Evolutionary conservation across 2,113 vertebrate genomes (phyloP), one percentile per base, ranked within the genome.

Genomic region (Petrocephalus zakoni): DNA sequence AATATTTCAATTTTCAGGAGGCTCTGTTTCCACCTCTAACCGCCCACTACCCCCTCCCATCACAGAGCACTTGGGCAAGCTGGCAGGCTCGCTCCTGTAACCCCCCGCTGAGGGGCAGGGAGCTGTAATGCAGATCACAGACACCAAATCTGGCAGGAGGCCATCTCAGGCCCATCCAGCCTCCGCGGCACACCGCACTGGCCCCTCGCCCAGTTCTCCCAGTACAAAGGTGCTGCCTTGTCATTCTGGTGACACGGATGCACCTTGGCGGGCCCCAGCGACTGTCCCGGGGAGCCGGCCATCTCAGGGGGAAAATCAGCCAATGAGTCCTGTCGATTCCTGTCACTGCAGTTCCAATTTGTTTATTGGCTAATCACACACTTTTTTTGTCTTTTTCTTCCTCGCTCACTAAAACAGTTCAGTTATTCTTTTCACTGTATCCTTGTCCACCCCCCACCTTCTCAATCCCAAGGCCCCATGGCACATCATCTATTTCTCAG

Each of bases 1-100:
- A 87, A 87, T 75, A 53, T 72, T 72, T 87, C 29, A 49, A 72
- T 51, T 72, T 72, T 75, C 87, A 51, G 19, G 84, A 21, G 84
- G 25, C 49, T n/a, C 25, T 53, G 52, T 1, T 49, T 4, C 52
- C 10, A 49, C 17, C 21, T 34, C n/a, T 52, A 5, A 85, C 21
- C n/a, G 6, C 8, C n/a, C n/a, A n/a, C n/a, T n/a, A n/a, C 47
- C 22, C 47, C 47, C 46, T 22, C 47, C 51, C n/a, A 6, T 15
- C 6, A 85, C n/a, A 29, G 49, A 37, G 13, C 19, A 19, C 17
- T n/a, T 21, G 85, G 21, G 7, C 37, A 61, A 55, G 34, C 53
- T 42, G 52, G 25, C 19, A 11, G 55, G 34, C 25, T 8, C 9
- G 21, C 13, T 21, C 5, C 2, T 19, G 55, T 42, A 25, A 51